These are phyloP conservation scores for Fulmarus glacialis DNA, from an alignment of 2,113 vertebrate genomes.

Conservation along the genomic window DNA sequence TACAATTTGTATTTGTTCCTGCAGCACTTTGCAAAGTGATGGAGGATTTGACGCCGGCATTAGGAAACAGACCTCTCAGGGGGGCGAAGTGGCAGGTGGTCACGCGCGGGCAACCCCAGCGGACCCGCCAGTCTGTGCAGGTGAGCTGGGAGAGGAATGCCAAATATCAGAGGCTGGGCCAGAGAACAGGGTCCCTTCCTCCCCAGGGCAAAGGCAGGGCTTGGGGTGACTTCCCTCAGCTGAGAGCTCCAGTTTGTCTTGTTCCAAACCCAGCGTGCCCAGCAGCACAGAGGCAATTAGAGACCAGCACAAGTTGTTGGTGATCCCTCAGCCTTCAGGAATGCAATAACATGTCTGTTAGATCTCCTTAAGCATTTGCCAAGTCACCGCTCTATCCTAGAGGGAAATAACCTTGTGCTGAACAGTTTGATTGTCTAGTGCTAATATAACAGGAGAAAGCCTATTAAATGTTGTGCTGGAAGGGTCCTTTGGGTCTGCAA, in stretches of 20 bases:
- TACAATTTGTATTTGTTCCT: not conserved
- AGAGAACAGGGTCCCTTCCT: not conserved
- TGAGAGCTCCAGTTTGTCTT: not conserved
- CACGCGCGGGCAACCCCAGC: accelerated
- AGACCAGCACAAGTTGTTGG: not conserved
- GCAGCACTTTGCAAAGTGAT: not conserved
- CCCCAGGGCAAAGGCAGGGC: not conserved
- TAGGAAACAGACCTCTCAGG: not conserved
- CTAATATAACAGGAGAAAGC: slow-evolving; percentile 45
- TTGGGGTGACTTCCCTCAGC: not conserved
- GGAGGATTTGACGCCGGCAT: not conserved
- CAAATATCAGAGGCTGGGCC: not conserved
- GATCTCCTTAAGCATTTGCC: slow-evolving; percentile 23
- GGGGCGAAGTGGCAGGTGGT: not conserved
- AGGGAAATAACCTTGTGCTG: slow-evolving; percentile 15
- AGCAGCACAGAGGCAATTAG: slow-evolving; percentile 32
- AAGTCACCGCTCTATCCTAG: not conserved
- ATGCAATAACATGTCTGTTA: slow-evolving; percentile 60
- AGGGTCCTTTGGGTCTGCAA: not conserved
- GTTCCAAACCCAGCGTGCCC: not conserved
- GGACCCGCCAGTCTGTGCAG: not conserved
- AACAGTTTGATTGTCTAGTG: slow-evolving; percentile 10
- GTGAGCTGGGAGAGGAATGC: not conserved
- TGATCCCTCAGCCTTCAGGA: slow-evolving; percentile 41
- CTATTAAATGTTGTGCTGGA: not conserved